These are phyloP conservation scores for Fratercula arctica DNA, from an alignment of 2,797 vertebrate genomes.

Conservation along the genomic window DNA sequence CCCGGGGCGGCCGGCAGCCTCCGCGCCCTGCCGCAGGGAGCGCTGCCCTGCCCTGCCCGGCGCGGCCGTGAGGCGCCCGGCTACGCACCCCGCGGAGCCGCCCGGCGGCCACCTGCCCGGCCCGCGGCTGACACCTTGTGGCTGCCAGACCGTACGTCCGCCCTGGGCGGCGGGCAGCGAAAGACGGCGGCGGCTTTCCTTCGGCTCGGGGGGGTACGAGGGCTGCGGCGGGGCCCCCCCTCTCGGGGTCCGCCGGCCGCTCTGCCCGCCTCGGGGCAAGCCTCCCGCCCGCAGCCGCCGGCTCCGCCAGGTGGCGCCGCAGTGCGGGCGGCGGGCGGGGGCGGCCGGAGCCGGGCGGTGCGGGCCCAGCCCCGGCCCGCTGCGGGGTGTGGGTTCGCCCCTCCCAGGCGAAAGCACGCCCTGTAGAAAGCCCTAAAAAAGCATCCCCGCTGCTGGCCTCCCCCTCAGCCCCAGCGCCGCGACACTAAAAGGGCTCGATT, in stretches of 20 bases:
- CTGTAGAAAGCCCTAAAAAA: not conserved
- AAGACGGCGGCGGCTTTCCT: not conserved
- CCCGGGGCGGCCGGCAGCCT: too few species aligned
- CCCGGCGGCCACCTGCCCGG: not conserved
- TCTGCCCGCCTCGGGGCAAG: too few species aligned
- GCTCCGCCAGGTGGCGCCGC: not conserved
- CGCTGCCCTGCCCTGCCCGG: not conserved
- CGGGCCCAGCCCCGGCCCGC: not conserved
- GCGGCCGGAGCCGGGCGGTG: not conserved
- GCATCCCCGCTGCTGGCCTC: not conserved
- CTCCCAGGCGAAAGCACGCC: not conserved
- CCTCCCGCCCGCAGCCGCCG: not conserved
- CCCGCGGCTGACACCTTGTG: slow-evolving; percentile 73
- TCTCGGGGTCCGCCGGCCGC: too few species aligned
- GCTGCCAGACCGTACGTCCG: not conserved
- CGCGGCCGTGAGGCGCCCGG: too few species aligned
- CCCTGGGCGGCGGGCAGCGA: not conserved
- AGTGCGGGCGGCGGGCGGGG: not conserved
- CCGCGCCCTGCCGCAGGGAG: not conserved
- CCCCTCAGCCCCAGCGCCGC: accelerated
- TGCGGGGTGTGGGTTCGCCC: not conserved
- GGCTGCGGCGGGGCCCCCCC: too few species aligned
- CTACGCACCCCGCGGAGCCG: not conserved
- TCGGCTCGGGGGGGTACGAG: too few species aligned
- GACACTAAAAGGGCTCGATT: accelerated